A percentile compares a stretch with the other conserved stretches of the same genome.
phyloP scores from a whole-genome alignment of 35 echinoderm and acorn worm species.

The Ophiothrix spiculata region DNA sequence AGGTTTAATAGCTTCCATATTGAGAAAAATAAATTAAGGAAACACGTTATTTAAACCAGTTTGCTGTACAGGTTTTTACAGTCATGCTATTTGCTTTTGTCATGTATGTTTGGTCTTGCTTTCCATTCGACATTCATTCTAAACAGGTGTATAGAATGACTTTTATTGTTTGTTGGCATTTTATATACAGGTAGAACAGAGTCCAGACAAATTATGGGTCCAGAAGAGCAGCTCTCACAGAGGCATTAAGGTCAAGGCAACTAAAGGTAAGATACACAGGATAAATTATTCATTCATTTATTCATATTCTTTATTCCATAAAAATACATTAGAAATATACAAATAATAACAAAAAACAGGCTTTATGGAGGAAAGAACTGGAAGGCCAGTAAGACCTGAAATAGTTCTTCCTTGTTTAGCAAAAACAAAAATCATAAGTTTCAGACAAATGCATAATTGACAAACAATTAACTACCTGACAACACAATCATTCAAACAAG shows the following conservation, averaged over 20 bases:
- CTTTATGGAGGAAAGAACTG: constrained; percentile 87
- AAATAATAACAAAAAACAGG: constrained; percentile 70
- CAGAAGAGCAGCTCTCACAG: constrained; percentile 91
- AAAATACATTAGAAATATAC: constrained; percentile 23
- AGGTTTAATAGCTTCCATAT: background rate
- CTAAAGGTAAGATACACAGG: constrained; percentile 43
- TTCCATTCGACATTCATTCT: too few species aligned
- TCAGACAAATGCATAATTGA: too few species aligned
- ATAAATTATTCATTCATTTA: background rate
- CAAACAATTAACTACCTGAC: too few species aligned
- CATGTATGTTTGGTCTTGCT: background rate
- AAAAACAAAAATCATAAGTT: too few species aligned
- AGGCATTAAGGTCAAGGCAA: constrained; percentile 80
- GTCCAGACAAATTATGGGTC: constrained; percentile 84
- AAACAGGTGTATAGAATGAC: too few species aligned
- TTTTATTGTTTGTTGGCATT: too few species aligned
- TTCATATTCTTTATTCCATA: background rate
- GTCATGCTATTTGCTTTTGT: too few species aligned
- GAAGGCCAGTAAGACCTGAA: too few species aligned
- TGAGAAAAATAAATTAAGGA: background rate
- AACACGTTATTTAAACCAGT: background rate
- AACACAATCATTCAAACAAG: too few species aligned
- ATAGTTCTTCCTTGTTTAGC: too few species aligned
- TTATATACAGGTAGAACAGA: constrained; percentile 49
- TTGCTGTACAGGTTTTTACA: background rate